Evolutionary conservation across 2,888 invertebrate genomes (phyloP), one percentile per base, ranked within the genome.

Genomic region (Mythimna loreyi): DNA sequence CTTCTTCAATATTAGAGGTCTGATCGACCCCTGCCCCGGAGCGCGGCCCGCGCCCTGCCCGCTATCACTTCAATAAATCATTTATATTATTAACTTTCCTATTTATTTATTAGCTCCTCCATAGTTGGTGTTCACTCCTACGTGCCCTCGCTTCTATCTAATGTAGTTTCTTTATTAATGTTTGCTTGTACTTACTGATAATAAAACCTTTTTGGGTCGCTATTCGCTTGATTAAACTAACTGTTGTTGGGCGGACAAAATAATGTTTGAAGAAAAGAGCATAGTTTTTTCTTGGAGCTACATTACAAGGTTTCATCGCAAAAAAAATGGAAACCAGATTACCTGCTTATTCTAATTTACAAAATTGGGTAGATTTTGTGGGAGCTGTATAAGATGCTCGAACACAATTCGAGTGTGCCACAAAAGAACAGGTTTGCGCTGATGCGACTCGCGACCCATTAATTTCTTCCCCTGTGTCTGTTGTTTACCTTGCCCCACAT

Each of bases 1-100:
- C 94, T 95, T 95, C 93, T 94, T 94, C 93, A 95, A 95, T 95
- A 95, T 94, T 92, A 93, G 86, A 86, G 85, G 84, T 84, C 82
- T 67, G 86, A 84, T 83, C 85, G 83, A 75, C 55, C 71, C 81
- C 80, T 67, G 53, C 75, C 68, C 70, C 47, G 47, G 82, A 16
- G 40, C 40, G 78, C 84, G 13, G 33, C 30, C 49, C 61, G 43
- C 80, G 73, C 80, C 85, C 80, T 28, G 58, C 79, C 45, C 79
- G 81, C 84, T 88, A 88, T 87, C 88, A 86, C 84, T 82, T 75
- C 80, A 83, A 90, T 90, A 89, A 89, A 91, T 91, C 80, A 84
- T 80, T 82, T 81, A 79, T 81, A 73, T 79, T 85, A 76, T 76
- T 81, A 81, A 75, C 79, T 83, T 83, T 85, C 68, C 67, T 81